These are phyloP conservation scores for Napeogenes sylphis DNA, from an alignment of 2,888 invertebrate species.

Conservation along the genomic window DNA sequence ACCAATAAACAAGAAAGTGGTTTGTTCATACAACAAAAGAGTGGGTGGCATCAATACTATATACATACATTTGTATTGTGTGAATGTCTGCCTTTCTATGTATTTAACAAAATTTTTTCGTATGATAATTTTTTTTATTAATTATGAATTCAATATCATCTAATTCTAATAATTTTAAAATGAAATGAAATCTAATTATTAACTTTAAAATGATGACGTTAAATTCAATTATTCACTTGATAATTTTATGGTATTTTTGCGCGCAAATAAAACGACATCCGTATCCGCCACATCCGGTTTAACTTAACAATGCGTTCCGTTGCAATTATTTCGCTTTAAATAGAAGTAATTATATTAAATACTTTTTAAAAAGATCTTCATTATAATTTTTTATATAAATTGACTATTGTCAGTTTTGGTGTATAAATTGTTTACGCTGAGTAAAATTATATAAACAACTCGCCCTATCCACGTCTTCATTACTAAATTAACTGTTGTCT, in stretches of 20 bases:
- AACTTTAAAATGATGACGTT: not conserved
- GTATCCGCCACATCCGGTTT: conserved; percentile 43
- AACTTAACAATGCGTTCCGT: conserved; percentile 55
- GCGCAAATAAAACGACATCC: conserved; percentile 29
- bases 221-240: conserved; percentile 2
- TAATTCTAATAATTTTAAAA: too few relatives aligned
- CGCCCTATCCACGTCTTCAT: conserved; percentile 38
- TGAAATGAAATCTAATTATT: conserved; percentile 7
- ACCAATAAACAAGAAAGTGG: conserved; percentile 7
- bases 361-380: not conserved
- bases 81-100: too few relatives aligned
- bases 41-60: not conserved
- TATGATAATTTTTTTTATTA: too few relatives aligned
- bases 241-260: conserved; percentile 20
- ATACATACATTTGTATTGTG: too few relatives aligned
- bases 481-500: conserved; percentile 35
- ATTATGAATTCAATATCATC: too few relatives aligned
- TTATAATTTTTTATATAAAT: conserved; percentile 8
- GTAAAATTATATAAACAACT: conserved; percentile 30
- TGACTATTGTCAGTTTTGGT: conserved; percentile 11
- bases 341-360: not conserved
- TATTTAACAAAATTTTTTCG: conserved; percentile 15
- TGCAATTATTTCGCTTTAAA: conserved; percentile 38
- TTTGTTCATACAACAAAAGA: conserved; percentile 6
- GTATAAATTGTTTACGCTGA: conserved; percentile 17